Evolutionary conservation across 2,888 invertebrate species (phyloP).

Genomic region (Cerceris rybyensis): DNA sequence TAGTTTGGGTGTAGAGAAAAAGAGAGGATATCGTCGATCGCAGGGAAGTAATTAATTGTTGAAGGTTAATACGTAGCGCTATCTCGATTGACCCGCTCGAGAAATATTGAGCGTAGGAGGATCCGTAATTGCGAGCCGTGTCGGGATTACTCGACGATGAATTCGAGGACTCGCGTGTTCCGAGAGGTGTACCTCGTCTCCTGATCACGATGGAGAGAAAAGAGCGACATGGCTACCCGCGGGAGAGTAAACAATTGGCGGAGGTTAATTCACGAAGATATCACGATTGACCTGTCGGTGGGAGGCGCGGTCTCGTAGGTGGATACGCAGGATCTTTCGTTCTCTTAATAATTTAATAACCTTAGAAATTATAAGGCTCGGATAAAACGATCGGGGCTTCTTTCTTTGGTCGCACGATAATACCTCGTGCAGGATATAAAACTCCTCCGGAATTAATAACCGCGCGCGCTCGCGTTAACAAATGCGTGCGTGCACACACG

Average conservation of each 20-base stretch:
- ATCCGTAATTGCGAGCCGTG: neutral
- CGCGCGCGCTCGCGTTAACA: neutral
- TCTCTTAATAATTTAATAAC: conserved; percentile 38
- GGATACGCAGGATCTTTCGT: neutral
- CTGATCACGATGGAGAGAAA: neutral
- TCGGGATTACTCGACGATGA: neutral
- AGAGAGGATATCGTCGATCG: conserved; percentile 21
- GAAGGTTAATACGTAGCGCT: conserved; percentile 51
- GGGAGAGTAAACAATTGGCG: conserved; percentile 40
- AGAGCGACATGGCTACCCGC: neutral
- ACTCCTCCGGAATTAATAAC: conserved; percentile 58
- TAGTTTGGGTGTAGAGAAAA: conserved; percentile 26
- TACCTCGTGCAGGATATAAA: conserved; percentile 30
- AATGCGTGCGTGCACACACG: conserved; percentile 3
- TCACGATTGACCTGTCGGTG: conserved; percentile 45
- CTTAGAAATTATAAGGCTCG: conserved; percentile 18
- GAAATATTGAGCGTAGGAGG: conserved; percentile 43
- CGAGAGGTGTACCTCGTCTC: neutral
- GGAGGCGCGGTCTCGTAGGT: conserved; percentile 27
- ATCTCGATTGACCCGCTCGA: conserved; percentile 56
- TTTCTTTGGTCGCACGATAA: conserved; percentile 12
- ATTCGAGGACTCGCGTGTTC: neutral
- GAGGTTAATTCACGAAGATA: conserved; percentile 49
- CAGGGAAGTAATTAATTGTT: conserved; percentile 54
- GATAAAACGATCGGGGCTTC: conserved; percentile 20